These are phyloP conservation scores for Drosophila paulistorum DNA, from an alignment of 1,140 invertebrate species.

Conservation along the genomic window DNA sequence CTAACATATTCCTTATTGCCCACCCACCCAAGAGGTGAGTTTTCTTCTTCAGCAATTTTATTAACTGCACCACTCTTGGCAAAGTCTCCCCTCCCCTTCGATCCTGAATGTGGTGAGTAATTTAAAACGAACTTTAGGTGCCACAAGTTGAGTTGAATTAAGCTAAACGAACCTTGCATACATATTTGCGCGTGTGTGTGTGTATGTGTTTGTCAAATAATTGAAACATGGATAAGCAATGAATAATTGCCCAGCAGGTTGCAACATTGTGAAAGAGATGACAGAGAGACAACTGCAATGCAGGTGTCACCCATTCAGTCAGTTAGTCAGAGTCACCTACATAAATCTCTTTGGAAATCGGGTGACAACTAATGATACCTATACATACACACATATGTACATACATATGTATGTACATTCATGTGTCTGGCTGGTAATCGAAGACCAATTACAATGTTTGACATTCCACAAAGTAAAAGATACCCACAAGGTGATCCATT, in stretches of 20 bases:
- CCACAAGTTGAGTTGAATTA: too few relatives aligned
- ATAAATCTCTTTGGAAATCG: slow-evolving; percentile 67
- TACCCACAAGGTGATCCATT: slow-evolving; percentile 51
- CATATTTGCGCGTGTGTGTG: too few relatives aligned
- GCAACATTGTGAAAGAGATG: slow-evolving; percentile 36
- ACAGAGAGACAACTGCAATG: slow-evolving; percentile 13
- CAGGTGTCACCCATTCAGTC: slow-evolving; percentile 52
- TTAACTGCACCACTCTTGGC: too few relatives aligned
- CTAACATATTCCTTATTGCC: too few relatives aligned
- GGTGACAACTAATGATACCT: slow-evolving; percentile 2
- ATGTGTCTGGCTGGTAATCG: slow-evolving; percentile 40
- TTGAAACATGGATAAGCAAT: slow-evolving; percentile 28
- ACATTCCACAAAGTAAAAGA: slow-evolving; percentile 65
- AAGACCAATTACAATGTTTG: slow-evolving; percentile 74
- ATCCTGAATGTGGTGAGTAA: too few relatives aligned
- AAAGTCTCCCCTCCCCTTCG: too few relatives aligned
- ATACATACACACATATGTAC: background rate
- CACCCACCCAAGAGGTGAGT: too few relatives aligned
- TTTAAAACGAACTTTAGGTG: too few relatives aligned
- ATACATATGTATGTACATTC: slow-evolving; percentile 32
- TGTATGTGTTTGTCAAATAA: too few relatives aligned
- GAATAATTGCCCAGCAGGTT: slow-evolving; percentile 68
- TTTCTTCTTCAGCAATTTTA: too few relatives aligned
- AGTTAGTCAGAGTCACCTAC: slow-evolving; percentile 20
- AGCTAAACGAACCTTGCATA: too few relatives aligned